Evolutionary conservation across 2,888 invertebrate genomes (phyloP), one percentile per base, ranked within the genome.

Genomic region (Catocala fraxini): DNA sequence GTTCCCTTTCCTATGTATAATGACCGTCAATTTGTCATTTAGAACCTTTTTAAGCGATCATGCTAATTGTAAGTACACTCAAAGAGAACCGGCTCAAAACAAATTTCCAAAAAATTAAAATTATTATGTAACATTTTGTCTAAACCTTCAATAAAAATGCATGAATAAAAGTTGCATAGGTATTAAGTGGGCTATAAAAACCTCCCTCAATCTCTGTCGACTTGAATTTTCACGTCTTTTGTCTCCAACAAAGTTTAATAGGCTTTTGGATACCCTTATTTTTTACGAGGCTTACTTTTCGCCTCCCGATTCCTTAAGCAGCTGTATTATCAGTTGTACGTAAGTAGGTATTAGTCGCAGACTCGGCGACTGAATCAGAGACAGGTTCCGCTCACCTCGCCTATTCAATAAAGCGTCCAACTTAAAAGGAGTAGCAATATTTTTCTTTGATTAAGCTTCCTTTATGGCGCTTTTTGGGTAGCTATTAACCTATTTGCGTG

Each of bases 401-500:
- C 71, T 72, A 70, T 73, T 76, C 76, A 76, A 77, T 82, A 79
- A 80, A 73, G 71, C 75, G 73, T 70, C 69, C 63, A 63, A 71
- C 70, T 84, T 78, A 75, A 86, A 86, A 82, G 80, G 76, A 82
- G 79, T 75, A 79, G 81, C 77, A 80, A 82, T 85, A 85, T 86
- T 87, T 87, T 85, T 85, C 83, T 85, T 85, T 86, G 86, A 86
- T 87, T 87, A 85, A 83, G 79, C 80, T 85, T 84, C 84, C 84
- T 85, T 85, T 81, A 80, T 78, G 77, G 79, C 79, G 77, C 71
- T 85, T 77, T 84, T 88, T 88, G 88, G 84, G 80, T 71, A 70
- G 87, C 85, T 85, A 86, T 89, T 88, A 89, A 89, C 89, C 87
- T 86, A 88, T 89, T 88, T 89, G 86, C 88, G 88, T 87, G 89